Base-by-base conservation (phyloP, 2,113 vertebrate species). In the Pelecanoides urinatrix region DNA sequence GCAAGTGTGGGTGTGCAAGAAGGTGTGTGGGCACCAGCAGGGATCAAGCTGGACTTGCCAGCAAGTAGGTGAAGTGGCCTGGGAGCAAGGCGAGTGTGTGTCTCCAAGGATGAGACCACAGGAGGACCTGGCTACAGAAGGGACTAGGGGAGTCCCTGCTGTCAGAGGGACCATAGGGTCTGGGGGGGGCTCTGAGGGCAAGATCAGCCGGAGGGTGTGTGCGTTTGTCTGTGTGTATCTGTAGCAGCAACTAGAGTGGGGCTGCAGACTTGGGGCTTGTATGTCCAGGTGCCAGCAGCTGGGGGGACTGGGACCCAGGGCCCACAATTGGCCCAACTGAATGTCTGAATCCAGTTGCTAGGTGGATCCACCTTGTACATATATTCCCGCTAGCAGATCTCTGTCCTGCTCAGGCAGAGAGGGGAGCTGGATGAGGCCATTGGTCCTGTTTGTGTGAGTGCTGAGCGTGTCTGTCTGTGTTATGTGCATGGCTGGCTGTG, bases 191-290 rank as follows among this genome's bases (percentile, higher is more conserved):
- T 82, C n/a, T 56, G 44, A 40, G 49, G 11, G 3, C 19, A 50
- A 65, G 40, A n/a, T 27, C 61, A 56, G 15, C 14, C 72, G 49
- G 34, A 44, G 20, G 18, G 18, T 4, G 27, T 16, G 18, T 0
- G 1, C 9, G 36, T 3, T 40, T 26, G 14, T 40, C 36, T 23
- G 16, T 2, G 2, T 63, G 6, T 3, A 4, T 16, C 65, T 56
- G 34, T 30, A 73, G 18, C n/a, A 76, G 53, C 81, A 68, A 45
- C n/a, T n/a, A 44, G 47, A 59, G 17, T 8, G 44, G 12, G 4
- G 12, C 32, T 72, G 30, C 58, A 59, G 8, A 36, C 13, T 32
- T 3, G 0, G 11, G 8, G 18, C 10, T 32, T 0, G 0, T 47
- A 38, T 13, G 13, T 62, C 34, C 26, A n/a, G 11, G 18, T 34